Base-by-base conservation (phyloP, 2,888 invertebrate genomes). In the Agrochola litura region DNA sequence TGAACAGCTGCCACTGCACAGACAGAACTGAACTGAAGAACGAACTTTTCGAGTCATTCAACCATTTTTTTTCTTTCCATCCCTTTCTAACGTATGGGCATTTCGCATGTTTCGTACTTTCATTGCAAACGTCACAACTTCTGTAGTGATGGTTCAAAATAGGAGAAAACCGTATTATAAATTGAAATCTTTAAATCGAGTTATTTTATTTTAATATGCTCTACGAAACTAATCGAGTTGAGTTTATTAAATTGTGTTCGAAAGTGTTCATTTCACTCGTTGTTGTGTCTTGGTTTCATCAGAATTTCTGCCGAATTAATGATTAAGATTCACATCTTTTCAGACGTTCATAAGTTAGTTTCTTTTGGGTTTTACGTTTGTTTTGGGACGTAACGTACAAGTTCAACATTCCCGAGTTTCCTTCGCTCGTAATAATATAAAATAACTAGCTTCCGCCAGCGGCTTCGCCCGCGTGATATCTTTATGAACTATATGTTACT, bases 21-120 rank as follows among this genome's bases (percentile, higher is more conserved):
- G 81, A 87, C 87, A 83, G 72, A 80, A 72, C 67, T 84, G 84
- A 89, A 83, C 80, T 78, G 83, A 84, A 89, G 88, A 92, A 92
- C 92, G 92, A 93, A 89, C 77, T 58, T 75, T 75, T 67, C 52
- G 52, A 79, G 73, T 82, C 84, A 82, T 87, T 89, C 82, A 78
- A 84, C 82, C 74, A 82, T 84, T 84, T 79, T 54, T 41, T 25
- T 65, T 77, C 9, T 65, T 41, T 37, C 69, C 19, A 10, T 87
- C 87, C 73, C 79, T 72, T 25, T 88, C 85, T 77, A 46, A 61
- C 85, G 0, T 66, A 77, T 30, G n/a, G 43, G 43, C 22, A 46
- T 68, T 16, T 70, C 69, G 41, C 41, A 56, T 41, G 25, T 76
- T 43, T 75, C 72, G 22, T 64, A 68, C 76, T 66, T 76, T 58